A percentile compares a stretch with the other conserved stretches of the same genome.
Evolutionary conservation across 1,140 invertebrate genomes (phyloP).

Genomic region (Platyscapa corneri): DNA sequence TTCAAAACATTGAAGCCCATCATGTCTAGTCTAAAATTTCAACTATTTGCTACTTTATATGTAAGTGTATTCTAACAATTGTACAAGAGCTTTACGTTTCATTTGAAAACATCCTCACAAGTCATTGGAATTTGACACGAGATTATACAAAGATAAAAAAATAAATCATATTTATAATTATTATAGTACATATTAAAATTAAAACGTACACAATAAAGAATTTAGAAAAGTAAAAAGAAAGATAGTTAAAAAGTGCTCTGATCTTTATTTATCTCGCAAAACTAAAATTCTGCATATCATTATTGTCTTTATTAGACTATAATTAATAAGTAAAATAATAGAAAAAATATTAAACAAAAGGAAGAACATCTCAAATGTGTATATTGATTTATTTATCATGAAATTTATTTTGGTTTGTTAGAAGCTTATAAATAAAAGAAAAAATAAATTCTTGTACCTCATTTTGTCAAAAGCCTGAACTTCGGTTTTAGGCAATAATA

Average conservation of each 20-base stretch:
- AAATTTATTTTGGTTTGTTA: neutral
- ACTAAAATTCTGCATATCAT: conserved; percentile 56
- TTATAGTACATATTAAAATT: conserved; percentile 53
- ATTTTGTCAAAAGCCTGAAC: conserved; percentile 52
- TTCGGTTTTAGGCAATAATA: no score
- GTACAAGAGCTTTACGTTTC: conserved; percentile 71
- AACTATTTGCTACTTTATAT: conserved; percentile 67
- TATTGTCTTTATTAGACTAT: conserved; percentile 44
- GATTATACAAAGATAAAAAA: conserved; percentile 56
- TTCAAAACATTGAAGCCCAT: conserved; percentile 71
- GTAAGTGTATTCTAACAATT: conserved; percentile 70
- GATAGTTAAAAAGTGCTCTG: conserved; percentile 37
- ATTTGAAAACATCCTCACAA: conserved; percentile 62
- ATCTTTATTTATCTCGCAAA: conserved; percentile 43
- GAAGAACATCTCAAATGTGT: conserved; percentile 62
- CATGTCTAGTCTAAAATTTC: conserved; percentile 73
- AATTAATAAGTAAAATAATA: conserved; percentile 36
- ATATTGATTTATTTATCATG: conserved; percentile 21
- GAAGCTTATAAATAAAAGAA: no score
- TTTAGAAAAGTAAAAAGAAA: conserved; percentile 7
- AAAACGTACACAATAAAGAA: conserved; percentile 22
- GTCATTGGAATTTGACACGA: conserved; percentile 52
- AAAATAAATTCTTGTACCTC: conserved; percentile 28
- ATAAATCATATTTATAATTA: conserved; percentile 55
- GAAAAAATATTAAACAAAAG: conserved; percentile 19